Evolutionary conservation across 1,140 invertebrate species (phyloP).

Genomic region (Eupristina koningsbergeri): DNA sequence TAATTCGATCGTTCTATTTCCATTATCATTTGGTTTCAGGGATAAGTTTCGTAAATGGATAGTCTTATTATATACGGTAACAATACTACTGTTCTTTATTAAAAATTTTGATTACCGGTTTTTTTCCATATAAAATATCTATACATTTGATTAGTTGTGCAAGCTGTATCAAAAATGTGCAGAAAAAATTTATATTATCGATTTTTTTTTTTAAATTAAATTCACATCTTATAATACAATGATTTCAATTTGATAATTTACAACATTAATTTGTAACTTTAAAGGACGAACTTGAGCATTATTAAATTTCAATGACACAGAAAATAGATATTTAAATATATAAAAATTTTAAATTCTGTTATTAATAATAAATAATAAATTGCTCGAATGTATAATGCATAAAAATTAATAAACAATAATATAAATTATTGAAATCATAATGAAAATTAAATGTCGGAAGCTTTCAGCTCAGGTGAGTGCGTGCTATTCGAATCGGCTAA

Average conservation of each 20-base stretch:
- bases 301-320: not conserved
- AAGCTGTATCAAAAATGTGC: too few relatives aligned
- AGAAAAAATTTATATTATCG: not conserved
- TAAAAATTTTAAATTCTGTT: not conserved
- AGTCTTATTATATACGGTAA: not conserved
- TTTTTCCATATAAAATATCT: not conserved
- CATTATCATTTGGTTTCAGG: not conserved
- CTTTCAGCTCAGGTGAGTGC: too few relatives aligned
- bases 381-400: not conserved
- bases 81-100: not conserved
- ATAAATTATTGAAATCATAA: too few relatives aligned
- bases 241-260: not conserved
- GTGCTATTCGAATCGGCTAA: too few relatives aligned
- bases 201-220: not conserved
- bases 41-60: not conserved
- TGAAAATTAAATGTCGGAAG: too few relatives aligned
- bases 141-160: too few relatives aligned
- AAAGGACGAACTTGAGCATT: not conserved
- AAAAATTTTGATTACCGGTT: not conserved
- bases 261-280: not conserved
- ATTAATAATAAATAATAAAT: not conserved
- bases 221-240: not conserved
- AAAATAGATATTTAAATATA: not conserved
- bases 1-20: conserved; percentile 11
- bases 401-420: not conserved